Conservation (phyloP, 2,888 invertebrate genomes). For the Hipparchia semele region DNA sequence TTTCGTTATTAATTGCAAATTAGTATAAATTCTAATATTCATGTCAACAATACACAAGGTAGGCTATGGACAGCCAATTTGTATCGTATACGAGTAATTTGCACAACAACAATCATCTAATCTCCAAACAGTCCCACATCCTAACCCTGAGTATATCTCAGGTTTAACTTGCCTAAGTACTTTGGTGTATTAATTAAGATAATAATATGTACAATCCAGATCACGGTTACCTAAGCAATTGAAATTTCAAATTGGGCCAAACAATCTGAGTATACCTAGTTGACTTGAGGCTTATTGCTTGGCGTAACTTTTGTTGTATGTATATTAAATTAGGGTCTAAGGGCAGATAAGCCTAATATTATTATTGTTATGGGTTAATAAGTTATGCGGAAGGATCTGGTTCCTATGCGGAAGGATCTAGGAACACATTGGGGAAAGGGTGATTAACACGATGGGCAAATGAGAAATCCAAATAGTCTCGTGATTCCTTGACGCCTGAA, state of each 20-base stretch:
- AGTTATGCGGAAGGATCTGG: neutral
- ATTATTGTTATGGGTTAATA: neutral
- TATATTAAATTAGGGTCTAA: slow-evolving; percentile 18
- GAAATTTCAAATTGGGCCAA: slow-evolving; percentile 45
- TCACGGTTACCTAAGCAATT: slow-evolving; percentile 41
- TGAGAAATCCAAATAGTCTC: too few species aligned
- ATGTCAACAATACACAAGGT: too few species aligned
- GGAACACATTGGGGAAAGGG: too few species aligned
- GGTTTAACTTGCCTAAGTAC: slow-evolving; percentile 37
- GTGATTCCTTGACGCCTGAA: too few species aligned
- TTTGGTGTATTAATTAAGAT: slow-evolving; percentile 46
- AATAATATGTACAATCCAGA: slow-evolving; percentile 34
- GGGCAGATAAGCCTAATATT: neutral
- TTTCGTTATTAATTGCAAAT: too few species aligned
- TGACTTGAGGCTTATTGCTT: slow-evolving; percentile 41
- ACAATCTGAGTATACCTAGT: slow-evolving; percentile 42
- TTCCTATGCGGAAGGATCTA: too few species aligned
- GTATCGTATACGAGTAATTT: too few species aligned
- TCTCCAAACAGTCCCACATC: slow-evolving; percentile 15
- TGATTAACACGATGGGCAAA: too few species aligned
- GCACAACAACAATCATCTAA: too few species aligned
- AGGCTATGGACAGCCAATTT: too few species aligned
- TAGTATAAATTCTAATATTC: too few species aligned
- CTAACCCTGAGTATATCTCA: slow-evolving; percentile 40
- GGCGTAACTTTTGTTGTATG: slow-evolving; percentile 27